Evolutionary conservation across 1,140 invertebrate species (phyloP), one percentile per base, ranked within the genome.

Genomic region (Caerostris extrusa): DNA sequence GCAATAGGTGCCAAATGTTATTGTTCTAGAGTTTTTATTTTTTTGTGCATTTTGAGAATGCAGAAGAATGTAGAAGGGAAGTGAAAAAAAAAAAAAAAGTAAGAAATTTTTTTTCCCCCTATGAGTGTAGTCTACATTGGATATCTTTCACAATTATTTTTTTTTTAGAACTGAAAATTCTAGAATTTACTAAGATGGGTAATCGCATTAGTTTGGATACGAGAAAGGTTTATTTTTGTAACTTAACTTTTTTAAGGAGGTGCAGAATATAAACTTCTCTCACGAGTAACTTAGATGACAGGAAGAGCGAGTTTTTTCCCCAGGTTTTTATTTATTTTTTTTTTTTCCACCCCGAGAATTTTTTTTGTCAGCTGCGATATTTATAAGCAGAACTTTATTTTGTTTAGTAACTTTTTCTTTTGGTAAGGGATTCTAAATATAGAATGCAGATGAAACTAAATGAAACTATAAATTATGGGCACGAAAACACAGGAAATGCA

Each of bases 161-260:
- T 85, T 34, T 85, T 85, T 55, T 50, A 60, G 56, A 19, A 60
- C 17, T 34, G 5, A 57, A 58, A 60, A 67, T 19, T 34, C 3
- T 14, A 88, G 86, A 61, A 88, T 88, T 60, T 55, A 50, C 57
- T 17, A 17, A 8, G 55, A 67, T 64, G 61, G 61, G 50, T 50
- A 67, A 55, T 88, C 61, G 55, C 86, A 67, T 88, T 67, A 55
- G 19, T 53, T 67, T 8, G 7, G 8, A 67, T 85, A 58, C 82
- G 55, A 85, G 56, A 67, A 88, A 88, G 34, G 86, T 88, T 88
- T 88, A 88, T 88, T 88, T 88, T 88, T 53, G 60, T 88, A 61
- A 61, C 85, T 55, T 69, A 34, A 19, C 12, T 19, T 58, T 77
- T 69, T 17, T 14, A 88, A 55, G 50, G 82, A 60, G 55, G 6